phyloP scores from a whole-genome alignment of 2,113 vertebrate species.

The Urocitellus parryii region DNA sequence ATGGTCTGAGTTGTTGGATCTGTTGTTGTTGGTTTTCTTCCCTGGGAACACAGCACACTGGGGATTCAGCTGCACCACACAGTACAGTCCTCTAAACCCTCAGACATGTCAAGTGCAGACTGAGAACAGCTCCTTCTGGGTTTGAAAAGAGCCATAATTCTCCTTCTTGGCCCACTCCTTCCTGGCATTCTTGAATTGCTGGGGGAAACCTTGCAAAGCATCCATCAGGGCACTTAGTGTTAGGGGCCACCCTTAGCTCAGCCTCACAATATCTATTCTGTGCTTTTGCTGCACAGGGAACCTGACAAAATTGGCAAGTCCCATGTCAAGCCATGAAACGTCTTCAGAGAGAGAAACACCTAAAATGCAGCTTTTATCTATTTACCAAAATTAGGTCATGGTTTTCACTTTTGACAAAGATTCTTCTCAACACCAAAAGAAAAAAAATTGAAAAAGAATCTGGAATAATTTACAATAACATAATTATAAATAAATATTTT shows the following conservation, averaged over 20 bases:
- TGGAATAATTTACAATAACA: slow-evolving; percentile 24
- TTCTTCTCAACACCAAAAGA: slow-evolving; percentile 35
- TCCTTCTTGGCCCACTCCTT: slow-evolving; percentile 65
- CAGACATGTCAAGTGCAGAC: slow-evolving; percentile 79
- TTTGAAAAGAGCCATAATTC: slow-evolving; percentile 75
- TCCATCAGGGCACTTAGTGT: slow-evolving; percentile 16
- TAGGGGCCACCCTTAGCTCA: slow-evolving; percentile 59
- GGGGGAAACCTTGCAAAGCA: slow-evolving; percentile 72
- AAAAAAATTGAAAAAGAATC: neutral
- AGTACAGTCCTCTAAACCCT: slow-evolving; percentile 74
- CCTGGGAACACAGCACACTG: slow-evolving; percentile 75
- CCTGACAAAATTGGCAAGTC: neutral
- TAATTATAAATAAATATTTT: slow-evolving; percentile 25
- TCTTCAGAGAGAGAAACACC: neutral
- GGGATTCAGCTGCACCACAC: slow-evolving; percentile 76
- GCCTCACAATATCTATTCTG: slow-evolving; percentile 29
- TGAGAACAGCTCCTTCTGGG: slow-evolving; percentile 68
- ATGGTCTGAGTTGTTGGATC: slow-evolving; percentile 65
- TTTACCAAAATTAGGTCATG: neutral
- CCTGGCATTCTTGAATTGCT: slow-evolving; percentile 68
- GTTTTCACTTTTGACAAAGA: slow-evolving; percentile 34
- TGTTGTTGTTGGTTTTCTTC: slow-evolving; percentile 81
- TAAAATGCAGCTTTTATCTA: neutral
- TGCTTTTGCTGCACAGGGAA: slow-evolving; percentile 49
- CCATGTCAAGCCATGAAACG: neutral